Percentiles rank a stretch among this genome's conserved stretches.
Conservation (phyloP, 2,797 vertebrate species). For the Iguana delicatissima region DNA sequence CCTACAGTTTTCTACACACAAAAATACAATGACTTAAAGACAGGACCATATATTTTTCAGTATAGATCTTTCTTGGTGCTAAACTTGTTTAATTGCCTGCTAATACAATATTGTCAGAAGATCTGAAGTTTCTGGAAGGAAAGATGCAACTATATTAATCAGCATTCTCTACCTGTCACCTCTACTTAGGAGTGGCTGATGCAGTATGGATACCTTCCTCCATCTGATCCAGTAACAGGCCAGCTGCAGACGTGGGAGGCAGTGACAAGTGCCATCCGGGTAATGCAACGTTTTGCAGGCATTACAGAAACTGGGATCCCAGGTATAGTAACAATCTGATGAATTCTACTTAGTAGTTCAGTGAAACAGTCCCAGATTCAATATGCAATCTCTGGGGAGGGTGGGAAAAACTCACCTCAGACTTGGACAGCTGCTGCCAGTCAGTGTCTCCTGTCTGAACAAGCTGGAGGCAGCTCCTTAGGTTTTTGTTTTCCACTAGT, state of each 20-base stretch:
- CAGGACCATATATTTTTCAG: background rate
- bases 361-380: too few species aligned
- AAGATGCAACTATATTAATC: background rate
- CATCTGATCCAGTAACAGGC: conserved; percentile 78
- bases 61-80: background rate
- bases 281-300: conserved; percentile 84
- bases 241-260: conserved; percentile 84
- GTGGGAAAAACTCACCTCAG: too few species aligned
- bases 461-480: too few species aligned
- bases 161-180: background rate
- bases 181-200: conserved; percentile 81
- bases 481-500: too few species aligned
- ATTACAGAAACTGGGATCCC: conserved; percentile 79
- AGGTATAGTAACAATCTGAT: conserved; percentile 65
- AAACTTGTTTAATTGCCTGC: too few species aligned
- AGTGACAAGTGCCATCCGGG: conserved; percentile 78
- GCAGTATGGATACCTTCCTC: conserved; percentile 84
- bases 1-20: too few species aligned
- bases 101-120: background rate
- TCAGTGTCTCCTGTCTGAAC: too few species aligned
- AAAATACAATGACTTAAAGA: background rate
- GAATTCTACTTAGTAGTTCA: background rate
- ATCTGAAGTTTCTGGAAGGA: background rate
- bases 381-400: too few species aligned
- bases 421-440: too few species aligned